Base-by-base conservation (phyloP, 1,140 invertebrate species). In the Drusus annulatus region DNA sequence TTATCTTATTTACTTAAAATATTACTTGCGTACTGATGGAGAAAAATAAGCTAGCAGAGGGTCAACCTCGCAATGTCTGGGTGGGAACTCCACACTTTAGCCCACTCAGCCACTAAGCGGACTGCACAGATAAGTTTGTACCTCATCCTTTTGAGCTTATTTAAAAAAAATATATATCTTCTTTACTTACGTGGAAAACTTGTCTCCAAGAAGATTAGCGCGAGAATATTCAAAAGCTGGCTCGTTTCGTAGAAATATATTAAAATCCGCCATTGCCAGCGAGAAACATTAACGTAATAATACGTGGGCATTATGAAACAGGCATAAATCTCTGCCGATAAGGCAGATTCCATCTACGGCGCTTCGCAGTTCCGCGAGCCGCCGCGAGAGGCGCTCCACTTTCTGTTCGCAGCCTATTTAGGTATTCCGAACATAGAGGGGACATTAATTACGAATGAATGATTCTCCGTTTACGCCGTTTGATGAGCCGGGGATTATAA, bases 401-500 rank as follows among this genome's bases (percentile, higher is more conserved):
- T 21, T 56, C 19, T 17, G 51, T 54, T 31, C 19, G 17, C 74
- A 25, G 76, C 19, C 69, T 74, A 56, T 74, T 74, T 62, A 77
- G 58, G 36, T 75, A 76, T 76, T 78, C 80, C 21, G 13, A 71
- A 56, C 71, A 79, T 51, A 76, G 73, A 75, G 81, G 81, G 81
- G 80, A 78, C 78, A 82, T 82, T 82, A 82, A 80, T 80, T 78
- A 82, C 81, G 71, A 82, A 71, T 78, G 81, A 82, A 82, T 45
- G 81, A 75, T 80, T 74, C 81, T 74, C 75, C 81, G 81, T 78
- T 82, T 82, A 80, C 81, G 78, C 63, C 81, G 81, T 82, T 82
- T 82, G 81, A 82, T 82, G 81, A 82, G 81, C 79, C 78, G 76
- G 62, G 79, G 81, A 83, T 83, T 80, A 83, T 80, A 83, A 83